Evolutionary conservation across 2,888 invertebrate genomes (phyloP).

Genomic region (Xanthostigma xanthostigma): DNA sequence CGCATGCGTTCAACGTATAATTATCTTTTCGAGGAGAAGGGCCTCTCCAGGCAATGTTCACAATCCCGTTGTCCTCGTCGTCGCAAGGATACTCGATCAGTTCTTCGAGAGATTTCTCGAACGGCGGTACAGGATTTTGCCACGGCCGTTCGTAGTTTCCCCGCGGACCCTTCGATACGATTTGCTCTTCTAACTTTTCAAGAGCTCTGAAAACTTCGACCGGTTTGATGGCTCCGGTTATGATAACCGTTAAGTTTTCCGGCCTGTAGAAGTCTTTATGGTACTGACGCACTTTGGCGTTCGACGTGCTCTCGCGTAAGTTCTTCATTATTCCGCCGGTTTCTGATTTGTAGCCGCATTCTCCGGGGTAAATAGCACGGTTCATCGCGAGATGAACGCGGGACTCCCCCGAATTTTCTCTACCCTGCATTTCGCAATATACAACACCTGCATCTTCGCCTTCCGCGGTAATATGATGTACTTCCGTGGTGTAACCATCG

Average conservation of each 20-base stretch:
- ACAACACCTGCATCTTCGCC: constrained; percentile 88
- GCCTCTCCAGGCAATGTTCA: constrained; percentile 66
- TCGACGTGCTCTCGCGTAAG: constrained; percentile 63
- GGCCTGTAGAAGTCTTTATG: constrained; percentile 79
- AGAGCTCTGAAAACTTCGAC: constrained; percentile 61
- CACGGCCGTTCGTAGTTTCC: constrained; percentile 57
- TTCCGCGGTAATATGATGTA: constrained; percentile 77
- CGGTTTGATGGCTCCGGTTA: constrained; percentile 66
- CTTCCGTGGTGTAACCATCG: constrained; percentile 73
- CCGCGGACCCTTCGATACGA: constrained; percentile 42
- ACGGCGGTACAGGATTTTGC: constrained; percentile 53
- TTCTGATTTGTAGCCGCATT: constrained; percentile 70
- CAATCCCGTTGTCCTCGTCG: constrained; percentile 67
- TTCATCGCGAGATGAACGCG: constrained; percentile 48
- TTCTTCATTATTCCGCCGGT: constrained; percentile 78
- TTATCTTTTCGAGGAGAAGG: constrained; percentile 45
- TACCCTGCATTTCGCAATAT: constrained; percentile 89
- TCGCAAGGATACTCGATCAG: constrained; percentile 63
- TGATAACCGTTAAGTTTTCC: constrained; percentile 72
- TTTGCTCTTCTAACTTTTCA: constrained; percentile 58
- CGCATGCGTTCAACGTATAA: constrained; percentile 45
- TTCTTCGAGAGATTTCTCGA: constrained; percentile 38
- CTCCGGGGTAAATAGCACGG: constrained; percentile 61
- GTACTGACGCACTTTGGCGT: constrained; percentile 65
- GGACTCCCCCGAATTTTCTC: constrained; percentile 67